A percentile compares a stretch with the other conserved stretches of the same genome.
Conservation (phyloP, 2,888 invertebrate genomes). For the Troilus luridus region DNA sequence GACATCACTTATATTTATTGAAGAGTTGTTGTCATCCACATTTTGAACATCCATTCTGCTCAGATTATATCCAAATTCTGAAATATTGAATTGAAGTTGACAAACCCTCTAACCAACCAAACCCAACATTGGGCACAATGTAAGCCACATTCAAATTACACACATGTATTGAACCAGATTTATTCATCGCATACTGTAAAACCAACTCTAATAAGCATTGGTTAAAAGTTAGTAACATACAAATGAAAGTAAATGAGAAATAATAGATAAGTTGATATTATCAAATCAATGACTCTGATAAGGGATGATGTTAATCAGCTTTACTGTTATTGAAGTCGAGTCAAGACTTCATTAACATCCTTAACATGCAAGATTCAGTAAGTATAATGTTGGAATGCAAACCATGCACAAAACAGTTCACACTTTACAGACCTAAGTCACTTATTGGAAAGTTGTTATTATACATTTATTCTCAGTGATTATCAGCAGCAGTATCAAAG, state of each 20-base stretch:
- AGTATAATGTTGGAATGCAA: not conserved
- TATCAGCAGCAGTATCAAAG: conserved; percentile 37
- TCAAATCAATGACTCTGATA: not conserved
- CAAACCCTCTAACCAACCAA: conserved; percentile 44
- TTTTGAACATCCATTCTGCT: conserved; percentile 69
- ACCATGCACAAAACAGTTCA: conserved; percentile 44
- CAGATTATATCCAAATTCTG: conserved; percentile 65
- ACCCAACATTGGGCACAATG: conserved; percentile 28
- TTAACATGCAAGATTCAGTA: conserved; percentile 10
- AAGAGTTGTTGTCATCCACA: conserved; percentile 68
- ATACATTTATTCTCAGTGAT: conserved; percentile 49
- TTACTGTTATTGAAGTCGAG: not conserved
- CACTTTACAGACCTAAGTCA: conserved; percentile 57
- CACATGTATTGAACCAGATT: not conserved
- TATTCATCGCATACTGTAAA: conserved; percentile 10
- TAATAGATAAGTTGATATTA: conserved; percentile 3
- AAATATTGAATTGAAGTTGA: conserved; percentile 60
- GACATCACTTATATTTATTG: conserved; percentile 84
- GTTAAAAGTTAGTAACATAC: conserved; percentile 24
- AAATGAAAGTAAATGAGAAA: not conserved
- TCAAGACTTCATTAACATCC: not conserved
- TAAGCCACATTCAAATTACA: conserved; percentile 24
- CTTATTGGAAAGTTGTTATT: conserved; percentile 52
- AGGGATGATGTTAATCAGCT: not conserved
- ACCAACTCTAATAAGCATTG: not conserved